Evolutionary conservation across 1,140 invertebrate species (phyloP), one percentile per base, ranked within the genome.

Genomic region (Nasonia vitripennis): DNA sequence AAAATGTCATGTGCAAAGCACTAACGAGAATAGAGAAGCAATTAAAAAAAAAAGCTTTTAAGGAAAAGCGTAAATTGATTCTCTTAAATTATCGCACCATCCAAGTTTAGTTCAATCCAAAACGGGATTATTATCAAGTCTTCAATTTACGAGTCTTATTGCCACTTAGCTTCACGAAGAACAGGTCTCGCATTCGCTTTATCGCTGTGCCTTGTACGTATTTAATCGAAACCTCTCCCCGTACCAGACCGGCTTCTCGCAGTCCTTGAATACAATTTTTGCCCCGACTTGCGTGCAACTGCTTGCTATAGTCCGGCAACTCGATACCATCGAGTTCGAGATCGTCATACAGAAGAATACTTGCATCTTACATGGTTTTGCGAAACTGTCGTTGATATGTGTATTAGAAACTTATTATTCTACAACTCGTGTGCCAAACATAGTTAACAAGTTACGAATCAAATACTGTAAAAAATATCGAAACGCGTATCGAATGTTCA

Each of bases 191-290:
- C 23, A 51, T 78, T 55, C 48, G 1, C 75, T 51, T 75, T 45
- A 37, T 12, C 17, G 27, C 23, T 75, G 34, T 45, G 10, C 20
- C 23, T 23, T 51, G 41, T 78, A 23, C n/a, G 51, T 78, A 78
- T 51, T 78, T 51, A 14, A 78, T 23, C 45, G 45, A 78, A 20
- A 23, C 68, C 68, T 71, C 55, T 71, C 68, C 68, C 17, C 6
- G 20, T n/a, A 20, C 0, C 75, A 78, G 45, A 78, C 75, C 75
- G 75, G 37, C 41, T 75, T 75, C 37, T 20, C 9, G 9, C 37
- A n/a, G 34, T 55, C 48, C 45, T 78, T 78, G n/a, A 78, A 78
- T 48, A 41, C 6, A 78, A 78, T 51, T 78, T 48, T 78, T 37
- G 68, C 11, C 23, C 14, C 7, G 68, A 11, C 27, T 34, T 31